Evolutionary conservation across 2,888 invertebrate species (phyloP).

Genomic region (Psococerastis gibbosa): DNA sequence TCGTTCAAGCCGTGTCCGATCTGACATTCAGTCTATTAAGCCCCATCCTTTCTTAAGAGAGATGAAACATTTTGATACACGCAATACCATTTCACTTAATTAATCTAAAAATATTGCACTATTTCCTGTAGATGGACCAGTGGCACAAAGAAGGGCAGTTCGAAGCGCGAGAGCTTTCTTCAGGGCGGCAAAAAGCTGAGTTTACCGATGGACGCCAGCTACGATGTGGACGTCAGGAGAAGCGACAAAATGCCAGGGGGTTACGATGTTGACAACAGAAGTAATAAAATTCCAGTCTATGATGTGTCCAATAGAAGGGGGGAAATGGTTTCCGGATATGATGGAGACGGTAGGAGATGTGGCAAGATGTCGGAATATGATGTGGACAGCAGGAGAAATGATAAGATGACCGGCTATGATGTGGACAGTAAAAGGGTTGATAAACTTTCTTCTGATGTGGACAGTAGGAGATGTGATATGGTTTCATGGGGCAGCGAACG

Average conservation of each 20-base stretch:
- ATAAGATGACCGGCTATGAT: not conserved
- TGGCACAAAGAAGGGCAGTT: not conserved
- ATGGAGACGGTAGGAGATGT: not conserved
- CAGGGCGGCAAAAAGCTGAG: conserved; percentile 6
- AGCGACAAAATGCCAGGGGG: not conserved
- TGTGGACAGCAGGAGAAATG: not conserved
- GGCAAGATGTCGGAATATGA: not conserved
- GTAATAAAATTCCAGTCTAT: too few species aligned
- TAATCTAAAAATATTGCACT: too few species aligned
- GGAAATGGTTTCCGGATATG: not conserved
- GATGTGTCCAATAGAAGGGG: too few species aligned
- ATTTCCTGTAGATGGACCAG: too few species aligned
- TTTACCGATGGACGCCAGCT: not conserved
- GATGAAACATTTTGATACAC: too few species aligned
- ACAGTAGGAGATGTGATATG: conserved; percentile 21
- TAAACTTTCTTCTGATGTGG: not conserved
- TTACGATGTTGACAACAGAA: not conserved
- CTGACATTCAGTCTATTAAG: too few species aligned
- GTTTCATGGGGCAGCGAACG: conserved; percentile 26
- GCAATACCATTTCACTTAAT: too few species aligned
- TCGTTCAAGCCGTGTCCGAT: too few species aligned
- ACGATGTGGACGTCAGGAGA: not conserved
- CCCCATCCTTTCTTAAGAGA: too few species aligned
- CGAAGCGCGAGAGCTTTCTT: conserved; percentile 1
- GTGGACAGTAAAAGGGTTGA: not conserved